A percentile compares a stretch with the other conserved stretches of the same genome.
These are phyloP conservation scores for Drosophila recens DNA, from an alignment of 2,888 invertebrate species.

Conservation along the genomic window DNA sequence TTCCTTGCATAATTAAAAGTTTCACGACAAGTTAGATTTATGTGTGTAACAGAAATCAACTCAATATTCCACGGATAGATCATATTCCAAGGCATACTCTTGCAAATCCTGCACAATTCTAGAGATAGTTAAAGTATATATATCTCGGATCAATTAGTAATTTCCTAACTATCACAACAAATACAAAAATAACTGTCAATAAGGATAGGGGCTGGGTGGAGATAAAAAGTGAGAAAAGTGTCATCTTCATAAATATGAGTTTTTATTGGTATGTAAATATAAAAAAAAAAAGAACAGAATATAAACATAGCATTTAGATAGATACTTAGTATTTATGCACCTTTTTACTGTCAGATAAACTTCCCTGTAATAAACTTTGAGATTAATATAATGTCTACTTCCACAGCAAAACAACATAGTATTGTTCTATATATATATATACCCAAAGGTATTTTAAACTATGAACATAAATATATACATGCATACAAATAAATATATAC, in stretches of 20 bases:
- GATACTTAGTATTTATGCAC: slow-evolving; percentile 18
- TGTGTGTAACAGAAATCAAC: not conserved
- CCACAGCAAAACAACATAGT: slow-evolving; percentile 38
- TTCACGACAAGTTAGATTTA: not conserved
- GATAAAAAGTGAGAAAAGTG: not conserved
- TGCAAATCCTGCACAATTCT: not conserved
- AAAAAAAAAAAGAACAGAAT: slow-evolving; percentile 15
- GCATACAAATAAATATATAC: slow-evolving; percentile 2
- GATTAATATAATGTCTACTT: slow-evolving; percentile 24
- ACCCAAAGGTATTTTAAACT: slow-evolving; percentile 23
- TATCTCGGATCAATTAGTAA: slow-evolving; percentile 1
- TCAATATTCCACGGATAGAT: slow-evolving; percentile 1
- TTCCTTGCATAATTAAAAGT: not conserved
- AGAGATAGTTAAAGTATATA: not conserved
- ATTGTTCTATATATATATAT: slow-evolving; percentile 28
- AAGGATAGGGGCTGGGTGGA: slow-evolving; percentile 2
- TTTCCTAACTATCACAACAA: not conserved
- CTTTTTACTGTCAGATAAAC: slow-evolving; percentile 16
- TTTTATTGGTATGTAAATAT: slow-evolving; percentile 16
- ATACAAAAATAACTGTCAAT: not conserved
- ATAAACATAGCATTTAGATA: not conserved
- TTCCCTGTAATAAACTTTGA: slow-evolving; percentile 15
- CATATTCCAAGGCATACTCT: not conserved
- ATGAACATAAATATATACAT: slow-evolving; percentile 3
- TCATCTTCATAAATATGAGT: slow-evolving; percentile 4